Evolutionary conservation across 2,797 vertebrate species (phyloP).

Genomic region (Myotis findleyi): DNA sequence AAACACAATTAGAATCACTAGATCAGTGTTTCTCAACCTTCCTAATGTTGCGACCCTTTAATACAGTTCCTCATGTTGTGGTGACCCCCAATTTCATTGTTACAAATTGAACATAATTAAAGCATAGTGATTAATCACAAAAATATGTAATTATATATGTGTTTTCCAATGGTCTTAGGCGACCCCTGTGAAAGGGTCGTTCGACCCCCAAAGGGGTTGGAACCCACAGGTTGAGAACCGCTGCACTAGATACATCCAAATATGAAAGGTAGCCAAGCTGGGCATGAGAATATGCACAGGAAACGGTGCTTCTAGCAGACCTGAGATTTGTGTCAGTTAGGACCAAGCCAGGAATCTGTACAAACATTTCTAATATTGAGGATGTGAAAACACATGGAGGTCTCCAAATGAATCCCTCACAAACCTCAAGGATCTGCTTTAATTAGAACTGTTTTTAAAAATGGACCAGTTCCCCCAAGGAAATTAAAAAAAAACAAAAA

Average conservation of each 20-base stretch:
- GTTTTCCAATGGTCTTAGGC: too few relatives aligned
- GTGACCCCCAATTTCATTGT: too few relatives aligned
- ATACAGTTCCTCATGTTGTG: too few relatives aligned
- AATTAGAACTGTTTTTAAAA: conserved; percentile 33
- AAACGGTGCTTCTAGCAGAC: not conserved
- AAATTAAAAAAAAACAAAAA: not conserved
- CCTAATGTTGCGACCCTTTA: too few relatives aligned
- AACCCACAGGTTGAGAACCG: too few relatives aligned
- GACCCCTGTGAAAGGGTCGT: too few relatives aligned
- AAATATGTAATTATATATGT: too few relatives aligned
- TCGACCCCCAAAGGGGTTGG: too few relatives aligned
- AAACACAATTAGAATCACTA: conserved; percentile 63
- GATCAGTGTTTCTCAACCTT: not conserved
- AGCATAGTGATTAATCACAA: too few relatives aligned
- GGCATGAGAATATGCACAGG: not conserved
- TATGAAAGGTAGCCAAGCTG: conserved; percentile 16
- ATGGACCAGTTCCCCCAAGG: not conserved
- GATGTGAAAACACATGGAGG: not conserved
- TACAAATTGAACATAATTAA: too few relatives aligned
- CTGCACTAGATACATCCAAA: conserved; percentile 2
- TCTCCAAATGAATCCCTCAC: not conserved
- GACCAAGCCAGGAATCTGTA: not conserved
- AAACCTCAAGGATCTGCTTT: not conserved
- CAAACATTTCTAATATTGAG: not conserved
- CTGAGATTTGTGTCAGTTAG: not conserved